These are phyloP conservation scores for Cantharis flavilabris DNA, from an alignment of 2,888 invertebrate species.

Conservation along the genomic window DNA sequence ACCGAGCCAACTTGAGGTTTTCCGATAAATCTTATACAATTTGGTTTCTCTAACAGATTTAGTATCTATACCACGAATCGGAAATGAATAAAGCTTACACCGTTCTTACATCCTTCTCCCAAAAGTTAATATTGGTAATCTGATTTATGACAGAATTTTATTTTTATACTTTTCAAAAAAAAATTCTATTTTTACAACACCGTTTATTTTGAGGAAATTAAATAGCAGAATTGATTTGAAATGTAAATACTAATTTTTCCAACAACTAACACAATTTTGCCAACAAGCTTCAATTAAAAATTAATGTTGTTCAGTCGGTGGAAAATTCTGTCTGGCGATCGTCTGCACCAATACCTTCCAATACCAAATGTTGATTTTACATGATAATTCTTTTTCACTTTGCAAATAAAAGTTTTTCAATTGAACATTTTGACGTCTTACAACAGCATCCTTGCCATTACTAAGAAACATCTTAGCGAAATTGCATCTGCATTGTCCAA, in stretches of 20 bases:
- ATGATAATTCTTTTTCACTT: background rate
- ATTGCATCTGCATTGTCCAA: background rate
- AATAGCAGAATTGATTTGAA: background rate
- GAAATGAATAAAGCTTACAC: constrained; percentile 19
- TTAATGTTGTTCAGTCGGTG: too few species aligned
- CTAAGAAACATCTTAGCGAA: background rate
- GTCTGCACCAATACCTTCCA: background rate
- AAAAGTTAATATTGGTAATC: background rate
- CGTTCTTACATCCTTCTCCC: constrained; percentile 10
- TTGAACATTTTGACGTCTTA: background rate
- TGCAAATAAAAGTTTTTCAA: background rate
- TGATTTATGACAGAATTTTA: background rate
- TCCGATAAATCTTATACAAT: constrained; percentile 25
- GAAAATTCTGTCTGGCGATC: too few species aligned
- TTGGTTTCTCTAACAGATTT: constrained; percentile 26
- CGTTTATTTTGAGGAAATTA: background rate
- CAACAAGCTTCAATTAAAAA: too few species aligned
- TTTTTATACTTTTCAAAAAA: background rate
- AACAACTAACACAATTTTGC: background rate
- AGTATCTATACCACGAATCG: constrained; percentile 16
- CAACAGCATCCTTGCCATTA: background rate
- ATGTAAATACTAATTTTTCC: background rate
- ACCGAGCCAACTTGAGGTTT: constrained; percentile 26
- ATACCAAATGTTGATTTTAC: background rate
- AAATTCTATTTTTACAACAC: background rate